Evolutionary conservation across 2,113 vertebrate genomes (phyloP).

Genomic region (Columbina picui): DNA sequence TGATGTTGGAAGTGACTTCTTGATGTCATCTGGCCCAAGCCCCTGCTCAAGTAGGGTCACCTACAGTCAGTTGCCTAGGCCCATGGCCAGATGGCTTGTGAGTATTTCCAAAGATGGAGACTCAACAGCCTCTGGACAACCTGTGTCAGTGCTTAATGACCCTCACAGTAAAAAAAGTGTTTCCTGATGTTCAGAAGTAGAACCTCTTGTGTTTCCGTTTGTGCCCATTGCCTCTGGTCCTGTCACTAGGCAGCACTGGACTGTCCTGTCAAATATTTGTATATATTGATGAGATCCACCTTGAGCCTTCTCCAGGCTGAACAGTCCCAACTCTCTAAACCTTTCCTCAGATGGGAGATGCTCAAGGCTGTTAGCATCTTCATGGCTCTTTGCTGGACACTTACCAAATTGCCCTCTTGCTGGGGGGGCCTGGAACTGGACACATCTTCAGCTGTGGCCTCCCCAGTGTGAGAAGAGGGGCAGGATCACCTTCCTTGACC

Average conservation of each 20-base stretch:
- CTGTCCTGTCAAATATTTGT: not conserved
- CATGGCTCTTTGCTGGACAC: not conserved
- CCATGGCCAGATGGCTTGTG: not conserved
- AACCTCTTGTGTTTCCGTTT: not conserved
- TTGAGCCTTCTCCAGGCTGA: not conserved
- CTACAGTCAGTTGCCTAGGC: not conserved
- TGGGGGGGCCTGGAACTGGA: not conserved
- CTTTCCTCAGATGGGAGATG: not conserved
- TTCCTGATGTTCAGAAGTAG: not conserved
- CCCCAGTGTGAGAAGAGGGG: not conserved
- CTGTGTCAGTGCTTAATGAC: rapidly evolving
- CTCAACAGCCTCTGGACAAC: not conserved
- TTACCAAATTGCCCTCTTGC: not conserved
- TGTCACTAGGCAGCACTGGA: not conserved
- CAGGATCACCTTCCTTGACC: not conserved
- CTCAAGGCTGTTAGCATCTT: not conserved
- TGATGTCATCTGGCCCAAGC: not conserved
- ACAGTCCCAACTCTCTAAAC: not conserved
- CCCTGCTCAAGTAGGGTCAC: not conserved
- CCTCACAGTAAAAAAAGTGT: not conserved
- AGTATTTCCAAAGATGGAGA: not conserved
- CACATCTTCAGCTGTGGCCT: not conserved
- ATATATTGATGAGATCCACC: not conserved
- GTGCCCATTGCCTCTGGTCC: not conserved
- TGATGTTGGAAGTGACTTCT: not conserved